Base-by-base conservation (phyloP, 1,140 invertebrate genomes). In the Cydia splendana region DNA sequence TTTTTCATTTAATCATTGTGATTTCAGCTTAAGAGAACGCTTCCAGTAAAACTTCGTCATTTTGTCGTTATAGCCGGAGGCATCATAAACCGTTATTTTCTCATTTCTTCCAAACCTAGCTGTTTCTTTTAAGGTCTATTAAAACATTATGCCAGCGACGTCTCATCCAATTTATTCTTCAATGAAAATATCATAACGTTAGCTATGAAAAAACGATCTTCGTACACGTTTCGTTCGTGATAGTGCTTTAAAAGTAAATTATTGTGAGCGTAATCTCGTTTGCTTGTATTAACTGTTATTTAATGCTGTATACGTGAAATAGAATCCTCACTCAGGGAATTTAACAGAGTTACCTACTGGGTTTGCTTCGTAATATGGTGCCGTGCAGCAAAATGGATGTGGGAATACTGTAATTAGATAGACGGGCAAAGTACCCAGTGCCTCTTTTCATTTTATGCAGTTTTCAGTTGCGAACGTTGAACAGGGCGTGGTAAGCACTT, bases 41-140 rank as follows among this genome's bases (percentile, higher is more conserved):
- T 62, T 62, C 15, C 65, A 34, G n/a, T 10, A 45, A 42, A 1
- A 42, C 34, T 13, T 34, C 24, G 30, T 38, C 15, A 69, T 57
- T 57, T n/a, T 57, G 65, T 12, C 28, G 30, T 69, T 42, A 71
- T 38, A 38, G 34, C 13, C 28, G 20, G 30, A 30, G n/a, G 13
- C 67, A 15, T 38, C 34, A 12, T 71, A 71, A 71, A 71, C 15
- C 34, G 5, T 71, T 71, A 71, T 71, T 45, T 18, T 71, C 67
- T 42, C 67, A 71, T 71, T 71, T 71, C 67, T 9, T 38, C n/a
- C 67, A 71, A 71, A 71, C n/a, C 30, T 38, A 34, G 67, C 67
- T 71, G 67, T 71, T 71, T 71, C 67, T 45, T 71, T 71, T 71
- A 71, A n/a, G n/a, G 38, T 20, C 67, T 71, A 71, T 71, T 71